These are phyloP conservation scores for Pteropus alecto DNA, from an alignment of 2,113 vertebrate genomes.

Conservation along the genomic window DNA sequence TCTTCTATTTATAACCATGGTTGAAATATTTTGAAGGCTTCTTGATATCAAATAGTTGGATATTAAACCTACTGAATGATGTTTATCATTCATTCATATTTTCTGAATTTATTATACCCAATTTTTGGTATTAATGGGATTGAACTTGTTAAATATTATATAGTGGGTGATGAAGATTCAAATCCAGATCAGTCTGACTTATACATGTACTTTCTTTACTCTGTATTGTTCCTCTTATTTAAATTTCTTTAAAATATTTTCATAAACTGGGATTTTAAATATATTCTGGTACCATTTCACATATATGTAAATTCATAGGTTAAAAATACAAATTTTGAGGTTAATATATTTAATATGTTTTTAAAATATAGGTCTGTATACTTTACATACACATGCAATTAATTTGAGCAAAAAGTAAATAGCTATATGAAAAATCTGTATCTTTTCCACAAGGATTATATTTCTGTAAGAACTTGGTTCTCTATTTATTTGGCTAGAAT, in stretches of 20 bases:
- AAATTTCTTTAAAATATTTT: conserved; percentile 13
- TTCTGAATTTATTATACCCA: neutral
- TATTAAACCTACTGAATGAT: neutral
- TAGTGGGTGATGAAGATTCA: neutral
- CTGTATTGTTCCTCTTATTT: neutral
- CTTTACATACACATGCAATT: conserved; percentile 55
- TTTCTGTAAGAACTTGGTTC: conserved; percentile 43
- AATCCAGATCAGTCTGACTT: neutral
- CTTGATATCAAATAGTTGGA: neutral
- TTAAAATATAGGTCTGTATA: neutral
- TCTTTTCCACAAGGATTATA: conserved; percentile 63
- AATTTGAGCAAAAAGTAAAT: conserved; percentile 60
- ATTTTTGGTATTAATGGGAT: neutral
- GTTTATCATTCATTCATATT: neutral
- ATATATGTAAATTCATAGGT: conserved; percentile 38
- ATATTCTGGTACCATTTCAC: neutral
- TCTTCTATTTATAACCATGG: neutral
- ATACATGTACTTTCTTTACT: neutral
- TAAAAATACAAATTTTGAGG: conserved; percentile 36
- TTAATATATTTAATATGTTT: conserved; percentile 42
- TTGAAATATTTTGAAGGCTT: neutral
- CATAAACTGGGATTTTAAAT: neutral
- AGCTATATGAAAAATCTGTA: conserved; percentile 19
- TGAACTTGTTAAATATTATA: conserved; percentile 12
- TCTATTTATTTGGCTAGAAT: conserved; percentile 63